phyloP scores from a whole-genome alignment of 2,797 vertebrate species.

The Bovichtus diacanthus region DNA sequence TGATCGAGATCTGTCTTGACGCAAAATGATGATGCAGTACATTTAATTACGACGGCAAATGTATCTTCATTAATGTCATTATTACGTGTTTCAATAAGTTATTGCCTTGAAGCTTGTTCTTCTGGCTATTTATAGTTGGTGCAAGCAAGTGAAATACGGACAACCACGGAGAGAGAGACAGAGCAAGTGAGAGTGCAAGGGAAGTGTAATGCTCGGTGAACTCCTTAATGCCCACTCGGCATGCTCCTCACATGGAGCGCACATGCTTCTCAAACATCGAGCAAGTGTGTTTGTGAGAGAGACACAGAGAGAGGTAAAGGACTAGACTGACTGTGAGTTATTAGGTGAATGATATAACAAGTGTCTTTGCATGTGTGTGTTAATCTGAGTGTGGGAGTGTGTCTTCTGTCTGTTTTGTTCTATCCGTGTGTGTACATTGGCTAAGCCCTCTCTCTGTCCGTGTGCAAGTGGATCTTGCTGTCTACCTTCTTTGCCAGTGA shows the following conservation, averaged over 20 bases:
- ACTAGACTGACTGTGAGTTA: background rate
- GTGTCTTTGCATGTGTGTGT: background rate
- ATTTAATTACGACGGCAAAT: background rate
- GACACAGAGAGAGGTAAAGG: background rate
- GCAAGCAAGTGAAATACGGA: background rate
- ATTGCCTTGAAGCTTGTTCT: conserved; percentile 2
- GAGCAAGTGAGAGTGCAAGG: conserved; percentile 5
- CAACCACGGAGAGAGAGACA: background rate
- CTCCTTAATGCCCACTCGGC: conserved; percentile 42
- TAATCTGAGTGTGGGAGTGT: background rate
- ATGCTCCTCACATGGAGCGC: conserved; percentile 49
- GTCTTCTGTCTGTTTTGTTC: background rate
- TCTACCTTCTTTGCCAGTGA: conserved; percentile 89
- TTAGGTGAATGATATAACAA: conserved; percentile 2
- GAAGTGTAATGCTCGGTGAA: conserved; percentile 56
- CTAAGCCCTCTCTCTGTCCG: conserved; percentile 3
- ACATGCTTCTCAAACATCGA: conserved; percentile 35
- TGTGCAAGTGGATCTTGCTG: background rate
- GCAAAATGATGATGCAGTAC: background rate
- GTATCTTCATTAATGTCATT: background rate
- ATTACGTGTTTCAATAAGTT: conserved; percentile 4
- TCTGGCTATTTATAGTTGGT: conserved; percentile 18
- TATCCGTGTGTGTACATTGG: background rate
- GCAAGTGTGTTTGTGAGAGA: conserved; percentile 3
- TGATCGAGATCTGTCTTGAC: background rate